Evolutionary conservation across 2,888 invertebrate species (phyloP).

Genomic region (Cerastis leucographa): DNA sequence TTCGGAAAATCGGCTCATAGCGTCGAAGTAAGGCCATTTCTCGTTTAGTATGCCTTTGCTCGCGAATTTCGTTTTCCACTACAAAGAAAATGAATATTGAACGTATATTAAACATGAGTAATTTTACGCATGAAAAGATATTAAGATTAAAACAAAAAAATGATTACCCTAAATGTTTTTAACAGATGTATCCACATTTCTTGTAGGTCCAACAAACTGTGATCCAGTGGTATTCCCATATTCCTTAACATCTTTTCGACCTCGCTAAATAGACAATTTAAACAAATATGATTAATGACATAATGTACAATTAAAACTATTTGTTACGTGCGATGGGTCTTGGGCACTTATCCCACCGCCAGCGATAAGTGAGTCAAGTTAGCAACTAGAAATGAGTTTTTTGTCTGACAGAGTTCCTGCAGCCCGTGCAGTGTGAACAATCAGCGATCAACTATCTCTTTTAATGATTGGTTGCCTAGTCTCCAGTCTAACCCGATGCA

Average conservation of each 20-base stretch:
- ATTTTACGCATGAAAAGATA: neutral
- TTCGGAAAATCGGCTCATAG: constrained; percentile 78
- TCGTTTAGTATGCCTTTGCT: constrained; percentile 85
- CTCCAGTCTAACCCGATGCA: too few relatives aligned
- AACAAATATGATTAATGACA: neutral
- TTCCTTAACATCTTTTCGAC: constrained; percentile 83
- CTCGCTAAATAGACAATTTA: constrained; percentile 74
- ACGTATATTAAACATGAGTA: neutral
- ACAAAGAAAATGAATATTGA: constrained; percentile 56
- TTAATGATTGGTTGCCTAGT: too few relatives aligned
- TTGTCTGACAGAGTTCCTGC: neutral
- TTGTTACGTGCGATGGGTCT: neutral
- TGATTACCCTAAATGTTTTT: constrained; percentile 83
- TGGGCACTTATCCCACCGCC: neutral
- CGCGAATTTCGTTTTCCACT: constrained; percentile 88
- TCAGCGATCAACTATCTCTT: neutral
- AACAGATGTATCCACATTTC: constrained; percentile 84
- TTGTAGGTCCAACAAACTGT: constrained; percentile 83
- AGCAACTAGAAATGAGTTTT: neutral
- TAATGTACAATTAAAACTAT: neutral
- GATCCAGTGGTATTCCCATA: constrained; percentile 82
- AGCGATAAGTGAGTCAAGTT: neutral
- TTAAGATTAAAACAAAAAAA: neutral
- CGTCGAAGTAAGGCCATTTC: constrained; percentile 86
- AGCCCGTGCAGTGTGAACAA: constrained; percentile 1